Conservation (phyloP, 2,797 vertebrate genomes). For the Galago senegalensis region DNA sequence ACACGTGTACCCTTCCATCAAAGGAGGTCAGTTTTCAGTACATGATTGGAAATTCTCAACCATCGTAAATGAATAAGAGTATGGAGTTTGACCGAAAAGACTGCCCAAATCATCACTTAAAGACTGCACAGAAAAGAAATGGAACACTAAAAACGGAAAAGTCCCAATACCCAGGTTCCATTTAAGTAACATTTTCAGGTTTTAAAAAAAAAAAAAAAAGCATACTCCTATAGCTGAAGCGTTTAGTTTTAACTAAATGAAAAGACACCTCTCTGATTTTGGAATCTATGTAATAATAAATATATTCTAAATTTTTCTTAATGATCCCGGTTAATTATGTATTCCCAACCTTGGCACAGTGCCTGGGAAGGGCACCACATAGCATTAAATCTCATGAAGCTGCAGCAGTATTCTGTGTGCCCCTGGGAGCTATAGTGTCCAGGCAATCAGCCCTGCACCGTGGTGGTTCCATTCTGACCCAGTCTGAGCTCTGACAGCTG, state of each 20-base stretch:
- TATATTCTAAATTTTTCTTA: constrained; percentile 56
- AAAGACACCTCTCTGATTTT: constrained; percentile 3
- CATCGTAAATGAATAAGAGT: background rate
- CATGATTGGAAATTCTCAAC: background rate
- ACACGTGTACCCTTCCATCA: background rate
- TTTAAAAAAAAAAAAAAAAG: background rate
- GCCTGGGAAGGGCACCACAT: background rate
- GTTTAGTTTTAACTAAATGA: constrained; percentile 58
- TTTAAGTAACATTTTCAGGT: background rate
- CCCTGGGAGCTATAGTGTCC: background rate
- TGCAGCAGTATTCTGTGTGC: too few relatives aligned
- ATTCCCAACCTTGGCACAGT: background rate
- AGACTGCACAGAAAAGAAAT: background rate
- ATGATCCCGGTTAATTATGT: background rate
- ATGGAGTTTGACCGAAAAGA: background rate
- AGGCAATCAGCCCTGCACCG: accelerated
- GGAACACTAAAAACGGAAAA: background rate
- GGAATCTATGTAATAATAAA: constrained; percentile 48
- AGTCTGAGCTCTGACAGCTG: background rate
- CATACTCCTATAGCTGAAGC: constrained; percentile 5
- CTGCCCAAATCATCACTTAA: background rate
- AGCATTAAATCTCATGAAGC: background rate
- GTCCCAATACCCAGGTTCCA: background rate
- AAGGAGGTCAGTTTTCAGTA: background rate
- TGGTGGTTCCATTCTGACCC: background rate